These are phyloP conservation scores for Sweltsa coloradensis DNA, from an alignment of 1,140 invertebrate species.

Conservation along the genomic window DNA sequence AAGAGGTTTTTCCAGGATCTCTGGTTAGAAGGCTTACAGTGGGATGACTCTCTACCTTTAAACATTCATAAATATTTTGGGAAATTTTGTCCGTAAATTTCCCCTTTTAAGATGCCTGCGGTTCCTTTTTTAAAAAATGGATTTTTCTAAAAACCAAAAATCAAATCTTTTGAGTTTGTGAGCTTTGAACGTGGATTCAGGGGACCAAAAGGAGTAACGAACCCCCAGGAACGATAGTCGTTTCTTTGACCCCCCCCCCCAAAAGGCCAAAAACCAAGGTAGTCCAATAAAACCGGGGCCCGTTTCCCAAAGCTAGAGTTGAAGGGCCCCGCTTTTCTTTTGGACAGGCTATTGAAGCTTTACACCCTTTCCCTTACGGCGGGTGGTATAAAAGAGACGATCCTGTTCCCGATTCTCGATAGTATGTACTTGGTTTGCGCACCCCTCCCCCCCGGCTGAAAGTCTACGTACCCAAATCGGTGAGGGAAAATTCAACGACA, in stretches of 20 bases:
- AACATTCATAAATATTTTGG: not conserved
- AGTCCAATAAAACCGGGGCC: slow-evolving; percentile 24
- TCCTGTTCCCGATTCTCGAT: slow-evolving; percentile 15
- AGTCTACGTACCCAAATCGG: slow-evolving; percentile 28
- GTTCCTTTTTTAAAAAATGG: slow-evolving; percentile 16
- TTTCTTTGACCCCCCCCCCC: slow-evolving; percentile 20
- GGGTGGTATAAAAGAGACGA: not conserved
- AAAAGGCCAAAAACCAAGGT: slow-evolving; percentile 27
- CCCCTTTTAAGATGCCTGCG: slow-evolving; percentile 8
- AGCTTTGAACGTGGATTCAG: slow-evolving; percentile 22
- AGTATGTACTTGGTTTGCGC: slow-evolving; percentile 22
- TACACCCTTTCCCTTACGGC: slow-evolving; percentile 6
- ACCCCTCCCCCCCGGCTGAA: slow-evolving; percentile 19
- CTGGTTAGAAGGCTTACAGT: slow-evolving; percentile 4
- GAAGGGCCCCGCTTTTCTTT: slow-evolving; percentile 25
- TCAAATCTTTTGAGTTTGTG: slow-evolving; percentile 25
- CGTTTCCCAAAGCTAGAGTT: slow-evolving; percentile 32
- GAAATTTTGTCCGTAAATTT: slow-evolving; percentile 4
- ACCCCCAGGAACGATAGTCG: slow-evolving; percentile 10
- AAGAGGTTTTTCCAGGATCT: slow-evolving; percentile 14
- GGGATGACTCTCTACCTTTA: slow-evolving; percentile 2
- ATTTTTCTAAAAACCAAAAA: slow-evolving; percentile 5
- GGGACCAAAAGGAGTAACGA: slow-evolving; percentile 17
- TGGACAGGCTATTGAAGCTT: slow-evolving; percentile 18
- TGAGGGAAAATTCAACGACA: slow-evolving; percentile 28